phyloP scores from a whole-genome alignment of 2,113 vertebrate genomes.

The Gymnobelideus leadbeateri region DNA sequence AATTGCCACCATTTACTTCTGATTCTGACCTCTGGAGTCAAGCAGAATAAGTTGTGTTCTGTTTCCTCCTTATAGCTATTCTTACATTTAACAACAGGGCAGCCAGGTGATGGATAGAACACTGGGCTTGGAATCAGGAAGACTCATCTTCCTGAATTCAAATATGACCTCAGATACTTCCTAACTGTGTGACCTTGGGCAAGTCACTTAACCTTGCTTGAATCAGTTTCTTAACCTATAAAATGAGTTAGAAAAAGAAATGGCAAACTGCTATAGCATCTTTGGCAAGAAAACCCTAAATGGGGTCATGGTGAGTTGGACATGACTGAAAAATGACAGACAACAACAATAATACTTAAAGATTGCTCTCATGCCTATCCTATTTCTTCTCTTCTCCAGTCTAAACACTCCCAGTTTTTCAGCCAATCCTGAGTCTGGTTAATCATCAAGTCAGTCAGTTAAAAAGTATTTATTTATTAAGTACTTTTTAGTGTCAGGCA shows the following conservation, averaged over 20 bases:
- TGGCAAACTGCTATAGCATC: background rate
- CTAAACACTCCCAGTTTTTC: background rate
- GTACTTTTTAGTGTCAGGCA: background rate
- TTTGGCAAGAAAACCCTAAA: background rate
- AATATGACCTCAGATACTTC: background rate
- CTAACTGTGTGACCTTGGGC: background rate
- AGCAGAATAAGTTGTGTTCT: too few species aligned
- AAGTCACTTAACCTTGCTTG: background rate
- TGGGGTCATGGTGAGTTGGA: background rate
- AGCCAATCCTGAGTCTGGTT: background rate
- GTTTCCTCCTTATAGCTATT: background rate
- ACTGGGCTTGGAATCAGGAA: background rate
- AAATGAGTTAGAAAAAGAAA: background rate
- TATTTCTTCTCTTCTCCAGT: background rate
- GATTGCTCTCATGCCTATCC: background rate
- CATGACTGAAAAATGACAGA: background rate
- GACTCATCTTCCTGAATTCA: background rate
- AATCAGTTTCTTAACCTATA: background rate
- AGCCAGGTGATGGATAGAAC: background rate
- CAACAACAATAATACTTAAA: background rate
- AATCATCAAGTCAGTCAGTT: background rate
- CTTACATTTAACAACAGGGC: background rate
- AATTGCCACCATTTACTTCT: background rate
- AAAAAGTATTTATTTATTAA: background rate
- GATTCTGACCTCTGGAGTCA: background rate